A percentile compares a stretch with the other conserved stretches of the same genome.
These are phyloP conservation scores for Tetranychus truncatus DNA, from an alignment of 2,888 invertebrate genomes.

Conservation along the genomic window DNA sequence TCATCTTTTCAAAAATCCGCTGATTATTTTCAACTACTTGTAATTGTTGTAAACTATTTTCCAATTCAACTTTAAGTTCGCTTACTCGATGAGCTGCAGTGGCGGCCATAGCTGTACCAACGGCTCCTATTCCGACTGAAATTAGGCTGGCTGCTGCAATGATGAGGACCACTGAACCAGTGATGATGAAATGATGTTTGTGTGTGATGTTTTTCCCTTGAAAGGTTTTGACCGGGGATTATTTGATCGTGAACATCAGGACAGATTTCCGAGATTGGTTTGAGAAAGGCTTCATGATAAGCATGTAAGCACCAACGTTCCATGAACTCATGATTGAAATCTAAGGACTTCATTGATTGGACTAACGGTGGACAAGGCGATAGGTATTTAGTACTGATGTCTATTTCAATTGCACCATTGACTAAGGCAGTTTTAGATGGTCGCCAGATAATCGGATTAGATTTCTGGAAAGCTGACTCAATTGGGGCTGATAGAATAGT, in stretches of 20 bases:
- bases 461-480: not conserved
- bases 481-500: not conserved
- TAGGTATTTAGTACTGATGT: not conserved
- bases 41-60: not conserved
- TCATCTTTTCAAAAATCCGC: not conserved
- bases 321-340: not conserved
- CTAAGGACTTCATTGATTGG: not conserved
- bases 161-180: not conserved
- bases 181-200: not conserved
- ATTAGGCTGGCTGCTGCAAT: not conserved
- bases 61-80: not conserved
- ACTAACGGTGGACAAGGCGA: not conserved
- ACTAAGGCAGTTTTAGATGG: not conserved
- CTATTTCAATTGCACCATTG: not conserved
- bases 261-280: conserved; percentile 2
- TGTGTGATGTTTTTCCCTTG: conserved; percentile 1
- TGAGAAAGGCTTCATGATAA: not conserved
- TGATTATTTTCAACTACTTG: not conserved
- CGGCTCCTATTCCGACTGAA: not conserved
- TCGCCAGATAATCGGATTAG: not conserved
- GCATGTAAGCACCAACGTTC: not conserved
- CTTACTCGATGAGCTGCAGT: not conserved
- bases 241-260: not conserved
- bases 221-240: not conserved
- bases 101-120: not conserved